phyloP scores from a whole-genome alignment of 1,140 invertebrate species.

The Eupristina koningsbergeri region DNA sequence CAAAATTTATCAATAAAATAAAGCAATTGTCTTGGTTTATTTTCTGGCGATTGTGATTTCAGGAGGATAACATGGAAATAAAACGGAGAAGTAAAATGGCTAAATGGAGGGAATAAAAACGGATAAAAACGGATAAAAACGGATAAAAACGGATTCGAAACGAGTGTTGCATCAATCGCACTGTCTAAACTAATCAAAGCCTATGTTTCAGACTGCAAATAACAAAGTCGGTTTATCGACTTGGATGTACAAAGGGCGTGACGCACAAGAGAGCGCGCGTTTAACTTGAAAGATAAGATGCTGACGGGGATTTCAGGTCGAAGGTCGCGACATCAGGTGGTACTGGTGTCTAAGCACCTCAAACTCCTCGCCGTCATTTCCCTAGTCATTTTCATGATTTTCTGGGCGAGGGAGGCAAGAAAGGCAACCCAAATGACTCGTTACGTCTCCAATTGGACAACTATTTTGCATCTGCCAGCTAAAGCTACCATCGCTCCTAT shows the following conservation, averaged over 20 bases:
- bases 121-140: neutral
- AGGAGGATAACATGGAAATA: too few relatives aligned
- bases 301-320: conserved; percentile 28
- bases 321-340: neutral
- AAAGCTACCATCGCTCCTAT: neutral
- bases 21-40: neutral
- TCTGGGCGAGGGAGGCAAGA: too few relatives aligned
- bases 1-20: neutral
- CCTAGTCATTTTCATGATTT: too few relatives aligned
- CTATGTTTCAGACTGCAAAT: neutral
- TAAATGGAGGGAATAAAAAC: neutral
- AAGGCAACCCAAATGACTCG: neutral
- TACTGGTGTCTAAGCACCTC: neutral
- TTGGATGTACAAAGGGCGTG: neutral
- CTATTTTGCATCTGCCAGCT: neutral
- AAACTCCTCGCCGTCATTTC: too few relatives aligned
- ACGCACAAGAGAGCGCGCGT: neutral
- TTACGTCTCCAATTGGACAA: neutral
- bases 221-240: neutral
- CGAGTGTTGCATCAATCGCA: neutral
- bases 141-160: neutral
- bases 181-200: neutral
- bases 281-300: conserved; percentile 9
- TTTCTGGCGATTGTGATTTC: too few relatives aligned
- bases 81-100: too few relatives aligned